A percentile compares a stretch with the other conserved stretches of the same genome.
Conservation (phyloP, 64 coral and sea anemone genomes). For the Stylophora pistillata region DNA sequence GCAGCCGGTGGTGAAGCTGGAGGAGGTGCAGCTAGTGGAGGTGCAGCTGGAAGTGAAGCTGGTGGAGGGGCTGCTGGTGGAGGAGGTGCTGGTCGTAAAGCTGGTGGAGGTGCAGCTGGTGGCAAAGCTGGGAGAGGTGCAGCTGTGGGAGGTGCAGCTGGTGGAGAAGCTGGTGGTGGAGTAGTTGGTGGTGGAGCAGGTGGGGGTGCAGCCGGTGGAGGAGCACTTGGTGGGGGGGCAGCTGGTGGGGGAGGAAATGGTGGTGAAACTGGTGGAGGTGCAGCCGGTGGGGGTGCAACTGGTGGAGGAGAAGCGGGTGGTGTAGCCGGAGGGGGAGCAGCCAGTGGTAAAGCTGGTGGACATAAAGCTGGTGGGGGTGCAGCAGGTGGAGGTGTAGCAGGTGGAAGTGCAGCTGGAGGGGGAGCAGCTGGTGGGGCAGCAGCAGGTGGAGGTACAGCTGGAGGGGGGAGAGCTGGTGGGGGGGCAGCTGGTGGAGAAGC, state of each 20-base stretch:
- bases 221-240: neutral
- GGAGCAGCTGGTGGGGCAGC: constrained; percentile 12
- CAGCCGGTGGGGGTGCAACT: neutral
- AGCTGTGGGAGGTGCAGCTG: constrained; percentile 14
- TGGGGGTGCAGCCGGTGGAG: constrained; percentile 13
- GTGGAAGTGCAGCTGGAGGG: constrained; percentile 13
- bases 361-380: neutral
- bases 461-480: neutral
- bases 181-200: constrained; percentile 1
- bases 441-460: constrained; percentile 10
- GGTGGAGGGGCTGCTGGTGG: constrained; percentile 23
- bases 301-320: neutral
- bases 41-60: neutral
- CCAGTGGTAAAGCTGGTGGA: neutral
- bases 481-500: neutral
- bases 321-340: neutral
- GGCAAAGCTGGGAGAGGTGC: neutral
- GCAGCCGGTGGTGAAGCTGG: neutral
- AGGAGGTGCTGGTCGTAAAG: neutral
- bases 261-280: neutral
- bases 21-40: neutral
- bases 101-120: neutral
- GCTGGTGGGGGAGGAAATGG: neutral
- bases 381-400: neutral
- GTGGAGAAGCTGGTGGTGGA: constrained; percentile 12